Conservation (phyloP, 2,888 invertebrate species). For the Orgyia antiqua region DNA sequence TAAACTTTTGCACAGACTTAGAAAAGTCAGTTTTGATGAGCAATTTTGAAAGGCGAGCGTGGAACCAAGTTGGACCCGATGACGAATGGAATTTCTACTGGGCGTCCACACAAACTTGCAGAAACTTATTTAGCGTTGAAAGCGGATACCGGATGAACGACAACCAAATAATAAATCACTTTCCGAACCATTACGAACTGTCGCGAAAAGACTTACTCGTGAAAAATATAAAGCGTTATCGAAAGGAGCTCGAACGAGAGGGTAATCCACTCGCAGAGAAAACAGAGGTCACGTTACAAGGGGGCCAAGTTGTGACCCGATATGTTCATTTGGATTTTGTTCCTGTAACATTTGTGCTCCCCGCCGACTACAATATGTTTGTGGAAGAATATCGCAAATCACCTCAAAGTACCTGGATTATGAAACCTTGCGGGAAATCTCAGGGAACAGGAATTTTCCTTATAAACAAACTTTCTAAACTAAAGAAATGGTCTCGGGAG, state of each 20-base stretch:
- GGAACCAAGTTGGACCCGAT: conserved; percentile 90
- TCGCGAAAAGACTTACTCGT: conserved; percentile 97
- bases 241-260: conserved; percentile 93
- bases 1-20: conserved; percentile 86
- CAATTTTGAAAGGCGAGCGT: conserved; percentile 95
- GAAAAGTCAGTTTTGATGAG: conserved; percentile 95
- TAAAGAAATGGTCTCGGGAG: conserved; percentile 94
- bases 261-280: conserved; percentile 91
- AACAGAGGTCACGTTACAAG: conserved; percentile 59
- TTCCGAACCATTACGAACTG: conserved; percentile 96
- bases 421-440: conserved; percentile 97
- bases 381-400: conserved; percentile 96
- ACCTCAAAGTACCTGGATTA: conserved; percentile 97
- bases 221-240: conserved; percentile 95
- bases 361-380: conserved; percentile 97
- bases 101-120: conserved; percentile 94
- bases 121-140: conserved; percentile 94
- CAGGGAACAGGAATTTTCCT: conserved; percentile 96
- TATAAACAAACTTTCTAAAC: conserved; percentile 95
- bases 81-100: conserved; percentile 98
- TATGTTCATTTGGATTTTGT: conserved; percentile 93
- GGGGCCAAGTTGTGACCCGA: conserved; percentile 82
- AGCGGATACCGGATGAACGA: conserved; percentile 94
- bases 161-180: conserved; percentile 96
- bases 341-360: conserved; percentile 95